Percentiles rank a stretch among this genome's conserved stretches.
Evolutionary conservation across 37 sponge, comb jelly and placozoan genomes (phyloP).

Genomic region (Amphimedon queenslandica): DNA sequence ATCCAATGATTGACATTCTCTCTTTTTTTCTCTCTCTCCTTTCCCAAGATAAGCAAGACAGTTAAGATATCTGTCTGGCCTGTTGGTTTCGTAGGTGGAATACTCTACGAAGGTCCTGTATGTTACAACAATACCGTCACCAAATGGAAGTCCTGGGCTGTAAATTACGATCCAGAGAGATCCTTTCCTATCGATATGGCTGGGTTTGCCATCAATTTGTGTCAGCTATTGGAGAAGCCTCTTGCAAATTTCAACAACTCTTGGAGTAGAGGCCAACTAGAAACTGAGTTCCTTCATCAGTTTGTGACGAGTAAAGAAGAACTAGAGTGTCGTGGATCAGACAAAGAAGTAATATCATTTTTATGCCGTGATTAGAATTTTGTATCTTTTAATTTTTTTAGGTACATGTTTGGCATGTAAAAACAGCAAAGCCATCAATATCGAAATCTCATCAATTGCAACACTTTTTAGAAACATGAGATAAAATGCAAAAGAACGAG

Average conservation of each 20-base stretch:
- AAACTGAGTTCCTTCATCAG: slow-evolving; percentile 41
- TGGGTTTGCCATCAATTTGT: slow-evolving; percentile 79
- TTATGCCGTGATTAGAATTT: neutral
- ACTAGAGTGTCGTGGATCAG: slow-evolving; percentile 43
- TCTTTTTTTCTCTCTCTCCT: neutral
- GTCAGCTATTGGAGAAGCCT: slow-evolving; percentile 28
- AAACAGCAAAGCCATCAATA: slow-evolving; percentile 31
- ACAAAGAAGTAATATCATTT: neutral
- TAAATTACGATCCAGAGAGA: slow-evolving; percentile 38
- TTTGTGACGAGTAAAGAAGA: slow-evolving; percentile 13
- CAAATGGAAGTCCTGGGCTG: slow-evolving; percentile 44
- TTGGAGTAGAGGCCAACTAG: slow-evolving; percentile 33
- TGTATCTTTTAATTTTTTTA: neutral
- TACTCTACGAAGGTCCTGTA: slow-evolving; percentile 63
- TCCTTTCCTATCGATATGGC: slow-evolving; percentile 92
- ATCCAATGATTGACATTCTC: neutral
- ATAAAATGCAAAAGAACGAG: too few species aligned
- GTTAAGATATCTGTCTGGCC: slow-evolving; percentile 61
- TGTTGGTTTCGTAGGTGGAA: slow-evolving; percentile 53
- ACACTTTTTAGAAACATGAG: too few species aligned
- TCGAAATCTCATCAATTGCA: too few species aligned
- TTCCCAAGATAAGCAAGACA: slow-evolving; percentile 64
- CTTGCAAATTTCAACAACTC: slow-evolving; percentile 15
- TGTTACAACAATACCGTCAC: slow-evolving; percentile 40
- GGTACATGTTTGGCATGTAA: slow-evolving; percentile 44